These are phyloP conservation scores for Baryphthengus martii DNA, from an alignment of 2,113 vertebrate species.

Conservation along the genomic window DNA sequence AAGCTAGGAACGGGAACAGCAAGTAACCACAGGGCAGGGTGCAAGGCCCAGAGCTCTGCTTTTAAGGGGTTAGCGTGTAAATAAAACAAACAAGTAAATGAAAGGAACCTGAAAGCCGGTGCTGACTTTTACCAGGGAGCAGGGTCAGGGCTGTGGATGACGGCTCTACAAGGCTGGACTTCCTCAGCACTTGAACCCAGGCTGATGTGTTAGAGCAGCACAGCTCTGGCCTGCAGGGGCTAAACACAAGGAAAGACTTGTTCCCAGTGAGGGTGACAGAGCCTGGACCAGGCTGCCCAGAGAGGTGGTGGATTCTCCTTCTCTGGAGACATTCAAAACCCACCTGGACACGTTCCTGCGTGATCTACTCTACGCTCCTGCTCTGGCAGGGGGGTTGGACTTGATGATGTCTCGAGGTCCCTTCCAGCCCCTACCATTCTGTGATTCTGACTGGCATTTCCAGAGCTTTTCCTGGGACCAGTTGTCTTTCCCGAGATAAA, in stretches of 20 bases:
- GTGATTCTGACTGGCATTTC: not conserved
- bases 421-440: too few relatives aligned
- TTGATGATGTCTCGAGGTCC: too few relatives aligned
- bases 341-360: too few relatives aligned
- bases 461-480: not conserved
- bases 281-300: too few relatives aligned
- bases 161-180: not conserved
- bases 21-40: not conserved
- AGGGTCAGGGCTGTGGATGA: constrained; percentile 3
- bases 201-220: not conserved
- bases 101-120: not conserved
- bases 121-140: not conserved
- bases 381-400: too few relatives aligned
- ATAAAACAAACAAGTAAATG: not conserved
- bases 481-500: not conserved
- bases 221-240: not conserved
- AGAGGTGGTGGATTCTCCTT: too few relatives aligned
- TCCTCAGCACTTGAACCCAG: not conserved
- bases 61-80: not conserved
- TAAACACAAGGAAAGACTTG: too few relatives aligned
- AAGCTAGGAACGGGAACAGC: not conserved
- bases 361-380: too few relatives aligned
- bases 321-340: too few relatives aligned
- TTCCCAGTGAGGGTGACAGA: too few relatives aligned
- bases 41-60: not conserved